These are phyloP conservation scores for Dromius quadrimaculatus DNA, from an alignment of 2,888 invertebrate genomes.

Conservation along the genomic window DNA sequence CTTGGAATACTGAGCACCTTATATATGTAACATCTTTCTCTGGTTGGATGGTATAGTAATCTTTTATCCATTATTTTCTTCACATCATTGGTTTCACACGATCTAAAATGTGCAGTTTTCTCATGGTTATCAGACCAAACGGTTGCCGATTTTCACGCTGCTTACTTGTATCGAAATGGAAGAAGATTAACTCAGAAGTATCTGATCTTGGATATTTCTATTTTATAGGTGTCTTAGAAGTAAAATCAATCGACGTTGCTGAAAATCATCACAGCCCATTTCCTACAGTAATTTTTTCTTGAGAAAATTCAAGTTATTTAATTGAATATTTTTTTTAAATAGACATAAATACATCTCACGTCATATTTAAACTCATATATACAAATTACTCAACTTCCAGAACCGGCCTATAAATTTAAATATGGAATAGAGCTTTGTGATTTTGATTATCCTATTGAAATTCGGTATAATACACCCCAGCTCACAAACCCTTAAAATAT, in stretches of 20 bases:
- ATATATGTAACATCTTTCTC: not conserved
- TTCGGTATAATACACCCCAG: not conserved
- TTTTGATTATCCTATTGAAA: not conserved
- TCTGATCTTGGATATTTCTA: not conserved
- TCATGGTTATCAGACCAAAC: constrained; percentile 40
- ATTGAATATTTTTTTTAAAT: too few relatives aligned
- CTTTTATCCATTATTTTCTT: constrained; percentile 12
- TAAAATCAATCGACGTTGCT: too few relatives aligned
- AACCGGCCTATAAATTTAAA: too few relatives aligned
- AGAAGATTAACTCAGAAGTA: constrained; percentile 26
- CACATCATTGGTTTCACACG: constrained; percentile 40
- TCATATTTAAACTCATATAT: too few relatives aligned
- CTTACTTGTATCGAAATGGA: constrained; percentile 38
- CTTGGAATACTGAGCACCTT: not conserved
- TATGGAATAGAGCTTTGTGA: constrained; percentile 1
- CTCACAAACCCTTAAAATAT: not conserved
- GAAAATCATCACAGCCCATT: too few relatives aligned
- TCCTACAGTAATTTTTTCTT: too few relatives aligned
- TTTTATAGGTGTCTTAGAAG: too few relatives aligned
- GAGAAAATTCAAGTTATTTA: too few relatives aligned
- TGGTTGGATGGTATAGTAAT: constrained; percentile 5
- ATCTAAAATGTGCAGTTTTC: constrained; percentile 41
- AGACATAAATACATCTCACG: too few relatives aligned
- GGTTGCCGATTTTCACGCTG: constrained; percentile 43
- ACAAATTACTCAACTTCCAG: too few relatives aligned